Conservation (phyloP, 2,113 vertebrate genomes). For the Lophochroa leadbeateri region DNA sequence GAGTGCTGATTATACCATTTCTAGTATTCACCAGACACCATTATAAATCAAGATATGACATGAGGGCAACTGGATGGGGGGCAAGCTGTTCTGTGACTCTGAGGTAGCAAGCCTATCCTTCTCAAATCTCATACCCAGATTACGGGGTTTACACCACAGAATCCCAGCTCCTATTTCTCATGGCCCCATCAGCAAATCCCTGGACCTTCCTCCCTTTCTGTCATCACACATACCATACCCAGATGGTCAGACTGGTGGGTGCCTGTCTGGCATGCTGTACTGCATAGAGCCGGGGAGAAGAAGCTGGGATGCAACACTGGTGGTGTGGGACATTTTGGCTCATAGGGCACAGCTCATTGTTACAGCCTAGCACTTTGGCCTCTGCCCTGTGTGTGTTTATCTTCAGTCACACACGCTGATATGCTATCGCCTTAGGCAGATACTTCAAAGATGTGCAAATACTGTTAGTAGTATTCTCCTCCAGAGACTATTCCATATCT, state of each 20-base stretch:
- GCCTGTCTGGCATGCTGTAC: accelerated
- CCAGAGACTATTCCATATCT: not conserved
- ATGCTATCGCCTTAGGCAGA: not conserved
- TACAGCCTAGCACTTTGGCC: not conserved
- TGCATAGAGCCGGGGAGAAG: not conserved
- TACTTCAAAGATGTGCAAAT: not conserved
- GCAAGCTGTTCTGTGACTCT: not conserved
- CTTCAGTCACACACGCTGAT: not conserved
- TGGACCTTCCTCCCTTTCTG: not conserved
- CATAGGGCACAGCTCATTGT: not conserved
- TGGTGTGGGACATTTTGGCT: not conserved
- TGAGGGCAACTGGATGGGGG: not conserved
- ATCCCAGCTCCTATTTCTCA: not conserved
- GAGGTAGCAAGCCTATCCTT: not conserved
- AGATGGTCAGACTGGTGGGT: not conserved
- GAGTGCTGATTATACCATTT: not conserved
- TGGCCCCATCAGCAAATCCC: not conserved
- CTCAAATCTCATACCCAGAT: not conserved
- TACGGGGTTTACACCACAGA: not conserved
- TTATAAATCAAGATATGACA: not conserved
- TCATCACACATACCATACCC: too few species aligned
- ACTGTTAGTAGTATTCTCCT: not conserved
- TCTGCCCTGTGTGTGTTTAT: not conserved
- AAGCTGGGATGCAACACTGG: not conserved
- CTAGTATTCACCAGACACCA: not conserved